These are phyloP conservation scores for Salticus scenicus DNA, from an alignment of 2,888 invertebrate genomes.

Conservation along the genomic window DNA sequence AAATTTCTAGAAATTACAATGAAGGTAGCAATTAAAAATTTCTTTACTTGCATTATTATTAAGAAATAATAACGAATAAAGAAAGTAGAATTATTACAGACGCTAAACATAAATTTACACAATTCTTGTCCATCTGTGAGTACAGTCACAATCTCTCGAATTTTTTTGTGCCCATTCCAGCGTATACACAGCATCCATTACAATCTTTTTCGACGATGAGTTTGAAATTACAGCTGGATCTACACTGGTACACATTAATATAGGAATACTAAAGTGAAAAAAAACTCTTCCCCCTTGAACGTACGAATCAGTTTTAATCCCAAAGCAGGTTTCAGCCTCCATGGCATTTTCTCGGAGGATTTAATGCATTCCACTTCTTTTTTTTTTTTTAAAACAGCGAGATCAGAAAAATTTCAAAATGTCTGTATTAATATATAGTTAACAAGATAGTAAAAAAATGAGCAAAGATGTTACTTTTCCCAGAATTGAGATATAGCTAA, in stretches of 20 bases:
- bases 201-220: too few species aligned
- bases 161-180: constrained; percentile 11
- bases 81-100: too few species aligned
- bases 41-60: too few species aligned
- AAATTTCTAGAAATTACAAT: too few species aligned
- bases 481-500: constrained; percentile 27
- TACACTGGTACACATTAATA: too few species aligned
- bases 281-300: not conserved
- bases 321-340: not conserved
- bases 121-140: not conserved
- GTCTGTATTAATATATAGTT: constrained; percentile 12
- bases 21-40: too few species aligned
- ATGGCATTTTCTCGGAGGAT: not conserved
- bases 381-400: constrained; percentile 30
- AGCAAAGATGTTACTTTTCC: constrained; percentile 31
- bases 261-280: too few species aligned
- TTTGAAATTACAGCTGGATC: too few species aligned
- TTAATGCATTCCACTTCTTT: constrained; percentile 7
- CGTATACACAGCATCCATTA: not conserved
- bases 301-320: not conserved
- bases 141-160: not conserved
- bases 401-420: constrained; percentile 19
- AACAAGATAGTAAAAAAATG: constrained; percentile 59
- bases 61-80: too few species aligned
- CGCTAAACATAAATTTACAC: not conserved